These are phyloP conservation scores for Bedellia somnulentella DNA, from an alignment of 2,888 invertebrate species.

Conservation along the genomic window DNA sequence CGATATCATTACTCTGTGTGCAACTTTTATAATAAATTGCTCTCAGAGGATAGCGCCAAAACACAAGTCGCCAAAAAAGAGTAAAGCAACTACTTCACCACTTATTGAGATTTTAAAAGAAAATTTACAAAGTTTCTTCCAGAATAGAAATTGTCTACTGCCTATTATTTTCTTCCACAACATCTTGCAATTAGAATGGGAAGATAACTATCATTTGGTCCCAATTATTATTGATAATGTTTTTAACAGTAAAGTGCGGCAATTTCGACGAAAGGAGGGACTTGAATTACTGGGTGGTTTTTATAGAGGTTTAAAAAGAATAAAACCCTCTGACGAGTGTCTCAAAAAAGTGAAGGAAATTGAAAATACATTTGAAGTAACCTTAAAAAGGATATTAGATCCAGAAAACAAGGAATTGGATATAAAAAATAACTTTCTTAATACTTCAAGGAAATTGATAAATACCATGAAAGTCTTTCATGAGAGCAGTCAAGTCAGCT, in stretches of 20 bases:
- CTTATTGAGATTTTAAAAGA: slow-evolving; percentile 53
- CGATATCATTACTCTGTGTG: slow-evolving; percentile 65
- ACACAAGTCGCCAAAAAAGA: slow-evolving; percentile 27
- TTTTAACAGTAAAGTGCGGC: slow-evolving; percentile 62
- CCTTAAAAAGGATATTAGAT: slow-evolving; percentile 34
- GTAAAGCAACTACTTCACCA: slow-evolving; percentile 20
- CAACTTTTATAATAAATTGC: slow-evolving; percentile 66
- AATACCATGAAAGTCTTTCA: slow-evolving; percentile 49
- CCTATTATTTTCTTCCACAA: slow-evolving; percentile 69
- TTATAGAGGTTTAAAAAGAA: slow-evolving; percentile 61
- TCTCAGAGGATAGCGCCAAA: slow-evolving; percentile 48
- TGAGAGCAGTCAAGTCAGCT: slow-evolving; percentile 30
- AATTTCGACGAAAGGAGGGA: slow-evolving; percentile 69
- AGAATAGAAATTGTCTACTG: slow-evolving; percentile 64
- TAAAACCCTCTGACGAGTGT: slow-evolving; percentile 30
- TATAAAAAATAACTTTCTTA: slow-evolving; percentile 61
- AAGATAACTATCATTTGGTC: slow-evolving; percentile 62
- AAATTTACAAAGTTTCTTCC: slow-evolving; percentile 61
- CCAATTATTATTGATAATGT: slow-evolving; percentile 61
- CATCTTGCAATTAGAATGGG: slow-evolving; percentile 67
- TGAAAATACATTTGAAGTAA: slow-evolving; percentile 46
- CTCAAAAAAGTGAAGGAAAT: slow-evolving; percentile 30
- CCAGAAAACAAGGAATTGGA: slow-evolving; percentile 26
- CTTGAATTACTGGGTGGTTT: slow-evolving; percentile 67
- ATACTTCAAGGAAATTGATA: slow-evolving; percentile 54